These are phyloP conservation scores for Cordilura impudica DNA, from an alignment of 2,888 invertebrate genomes.

Conservation along the genomic window DNA sequence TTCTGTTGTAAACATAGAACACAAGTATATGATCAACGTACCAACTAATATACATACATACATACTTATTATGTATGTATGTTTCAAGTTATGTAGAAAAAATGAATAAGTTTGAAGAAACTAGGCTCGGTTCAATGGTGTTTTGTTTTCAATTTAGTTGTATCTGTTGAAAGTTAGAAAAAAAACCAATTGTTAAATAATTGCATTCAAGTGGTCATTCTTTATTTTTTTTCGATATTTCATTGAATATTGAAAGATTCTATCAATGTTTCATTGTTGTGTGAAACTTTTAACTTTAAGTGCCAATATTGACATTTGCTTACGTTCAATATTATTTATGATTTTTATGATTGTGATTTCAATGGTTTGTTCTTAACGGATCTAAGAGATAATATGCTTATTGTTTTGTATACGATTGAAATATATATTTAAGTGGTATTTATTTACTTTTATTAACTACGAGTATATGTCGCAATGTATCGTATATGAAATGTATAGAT, in stretches of 20 bases:
- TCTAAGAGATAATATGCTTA: slow-evolving; percentile 8
- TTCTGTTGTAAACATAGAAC: too few relatives aligned
- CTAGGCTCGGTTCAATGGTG: slow-evolving; percentile 32
- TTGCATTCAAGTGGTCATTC: slow-evolving; percentile 53
- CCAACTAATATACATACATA: too few relatives aligned
- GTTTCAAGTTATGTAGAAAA: not conserved
- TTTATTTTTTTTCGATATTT: not conserved
- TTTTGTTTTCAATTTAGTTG: not conserved
- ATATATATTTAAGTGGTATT: too few relatives aligned
- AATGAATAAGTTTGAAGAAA: not conserved
- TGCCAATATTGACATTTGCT: slow-evolving; percentile 53
- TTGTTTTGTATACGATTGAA: slow-evolving; percentile 19
- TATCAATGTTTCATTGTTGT: slow-evolving; percentile 20
- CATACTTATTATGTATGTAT: too few relatives aligned
- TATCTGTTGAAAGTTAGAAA: slow-evolving; percentile 31
- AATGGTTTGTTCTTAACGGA: slow-evolving; percentile 42
- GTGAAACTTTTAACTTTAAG: slow-evolving; percentile 9
- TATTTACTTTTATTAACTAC: slow-evolving; percentile 41
- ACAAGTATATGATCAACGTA: too few relatives aligned
- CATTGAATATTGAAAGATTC: slow-evolving; percentile 3
- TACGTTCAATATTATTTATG: slow-evolving; percentile 51
- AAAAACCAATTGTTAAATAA: slow-evolving; percentile 39
- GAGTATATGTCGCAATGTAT: not conserved
- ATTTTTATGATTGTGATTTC: slow-evolving; percentile 29
- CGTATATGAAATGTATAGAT: not conserved